Percentiles rank a stretch among this genome's conserved stretches.
Conservation (phyloP, 1,140 invertebrate species). For the Pogonomyrmex barbatus region DNA sequence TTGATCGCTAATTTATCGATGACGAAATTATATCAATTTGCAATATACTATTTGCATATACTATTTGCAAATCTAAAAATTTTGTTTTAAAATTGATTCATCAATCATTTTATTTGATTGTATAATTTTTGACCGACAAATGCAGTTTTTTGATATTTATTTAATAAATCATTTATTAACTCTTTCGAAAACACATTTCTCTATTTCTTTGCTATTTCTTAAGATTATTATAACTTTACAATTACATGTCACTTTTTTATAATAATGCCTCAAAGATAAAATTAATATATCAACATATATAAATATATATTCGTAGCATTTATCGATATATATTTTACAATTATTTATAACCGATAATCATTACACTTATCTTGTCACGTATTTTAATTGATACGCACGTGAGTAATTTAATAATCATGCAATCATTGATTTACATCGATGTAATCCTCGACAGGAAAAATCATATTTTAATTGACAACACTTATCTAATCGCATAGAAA, state of each 20-base stretch:
- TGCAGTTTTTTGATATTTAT: background rate
- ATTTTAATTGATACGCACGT: background rate
- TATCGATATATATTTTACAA: background rate
- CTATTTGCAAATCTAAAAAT: background rate
- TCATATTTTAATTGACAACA: background rate
- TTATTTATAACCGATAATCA: background rate
- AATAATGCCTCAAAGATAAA: no score
- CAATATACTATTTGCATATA: background rate
- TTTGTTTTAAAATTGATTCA: background rate
- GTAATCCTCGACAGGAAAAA: background rate
- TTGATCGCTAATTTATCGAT: background rate
- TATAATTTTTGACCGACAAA: background rate
- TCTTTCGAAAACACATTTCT: background rate
- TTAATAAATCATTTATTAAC: background rate
- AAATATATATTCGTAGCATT: background rate
- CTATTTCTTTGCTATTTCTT: background rate
- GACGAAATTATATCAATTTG: background rate
- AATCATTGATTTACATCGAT: constrained; percentile 1
- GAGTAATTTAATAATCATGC: background rate
- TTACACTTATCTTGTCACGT: constrained; percentile 11
- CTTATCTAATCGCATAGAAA: background rate
- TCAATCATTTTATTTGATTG: background rate
- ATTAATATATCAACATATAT: background rate
- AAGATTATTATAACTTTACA: background rate
- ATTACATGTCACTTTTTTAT: background rate